Evolutionary conservation across 2,113 vertebrate genomes (phyloP).

Genomic region (Mustela lutreola): DNA sequence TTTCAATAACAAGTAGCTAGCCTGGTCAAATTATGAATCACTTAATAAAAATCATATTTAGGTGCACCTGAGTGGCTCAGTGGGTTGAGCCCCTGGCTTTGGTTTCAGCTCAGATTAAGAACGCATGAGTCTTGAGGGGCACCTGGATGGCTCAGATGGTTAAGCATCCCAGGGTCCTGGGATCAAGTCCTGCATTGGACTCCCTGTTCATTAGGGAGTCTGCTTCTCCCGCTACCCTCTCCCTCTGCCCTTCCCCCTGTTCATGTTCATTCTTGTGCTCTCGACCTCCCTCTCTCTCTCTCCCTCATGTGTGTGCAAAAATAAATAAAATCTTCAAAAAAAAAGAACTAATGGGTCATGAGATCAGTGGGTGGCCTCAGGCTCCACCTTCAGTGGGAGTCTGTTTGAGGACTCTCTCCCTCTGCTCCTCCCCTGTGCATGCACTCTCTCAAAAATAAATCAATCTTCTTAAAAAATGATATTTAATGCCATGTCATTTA

Average conservation of each 20-base stretch:
- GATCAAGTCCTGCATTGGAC: no score
- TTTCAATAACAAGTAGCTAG: constrained; percentile 8
- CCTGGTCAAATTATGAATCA: neutral
- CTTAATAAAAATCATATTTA: constrained; percentile 3
- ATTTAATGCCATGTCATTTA: neutral
- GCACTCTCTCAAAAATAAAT: neutral
- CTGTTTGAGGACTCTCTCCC: neutral
- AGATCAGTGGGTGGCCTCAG: neutral
- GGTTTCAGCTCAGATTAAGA: neutral
- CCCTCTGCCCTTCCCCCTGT: no score
- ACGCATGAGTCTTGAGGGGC: neutral
- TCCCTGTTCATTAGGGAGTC: no score
- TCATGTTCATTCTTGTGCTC: no score
- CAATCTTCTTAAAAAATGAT: neutral
- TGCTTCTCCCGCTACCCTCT: no score
- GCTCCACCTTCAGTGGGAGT: neutral
- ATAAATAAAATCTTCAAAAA: no score
- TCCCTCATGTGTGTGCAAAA: no score
- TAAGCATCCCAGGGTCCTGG: no score
- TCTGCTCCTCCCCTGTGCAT: neutral
- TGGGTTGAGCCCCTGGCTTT: neutral
- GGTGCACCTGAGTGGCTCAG: neutral
- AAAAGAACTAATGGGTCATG: neutral
- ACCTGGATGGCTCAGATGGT: no score
- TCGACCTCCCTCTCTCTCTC: no score